phyloP scores from a whole-genome alignment of 92 coral and sea anemone genomes.

The Epizoanthus ramosus region DNA sequence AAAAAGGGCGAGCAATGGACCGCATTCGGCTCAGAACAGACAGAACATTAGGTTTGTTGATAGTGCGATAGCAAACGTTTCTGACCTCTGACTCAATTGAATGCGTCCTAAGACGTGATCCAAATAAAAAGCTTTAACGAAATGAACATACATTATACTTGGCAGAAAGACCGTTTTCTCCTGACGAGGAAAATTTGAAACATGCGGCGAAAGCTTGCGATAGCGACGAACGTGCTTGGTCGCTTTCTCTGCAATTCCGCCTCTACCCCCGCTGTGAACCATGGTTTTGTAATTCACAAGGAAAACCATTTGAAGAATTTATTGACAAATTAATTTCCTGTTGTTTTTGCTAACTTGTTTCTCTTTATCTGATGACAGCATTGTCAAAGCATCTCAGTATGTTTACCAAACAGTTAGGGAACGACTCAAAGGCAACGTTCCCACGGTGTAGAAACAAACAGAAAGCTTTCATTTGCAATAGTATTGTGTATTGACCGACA shows the following conservation, averaged over 20 bases:
- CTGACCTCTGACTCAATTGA: background rate
- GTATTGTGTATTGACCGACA: background rate
- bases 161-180: background rate
- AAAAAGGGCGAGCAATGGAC: conserved; percentile 9
- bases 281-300: background rate
- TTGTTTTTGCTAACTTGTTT: conserved; percentile 51
- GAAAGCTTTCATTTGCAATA: conserved; percentile 1
- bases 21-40: background rate
- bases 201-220: too few species aligned
- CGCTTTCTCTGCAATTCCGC: too few species aligned
- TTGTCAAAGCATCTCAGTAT: conserved; percentile 34
- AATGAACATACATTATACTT: background rate
- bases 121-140: background rate
- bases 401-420: conserved; percentile 27
- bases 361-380: conserved; percentile 63
- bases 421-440: background rate
- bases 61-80: conserved; percentile 13
- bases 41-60: background rate
- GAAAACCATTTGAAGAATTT: conserved; percentile 58
- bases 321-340: conserved; percentile 66
- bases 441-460: conserved; percentile 33
- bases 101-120: conserved; percentile 3
- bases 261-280: background rate
- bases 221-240: too few species aligned
- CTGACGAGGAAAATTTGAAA: too few species aligned